Base-by-base conservation (phyloP, 2,797 vertebrate genomes). In the Arrhamphus sclerolepis region DNA sequence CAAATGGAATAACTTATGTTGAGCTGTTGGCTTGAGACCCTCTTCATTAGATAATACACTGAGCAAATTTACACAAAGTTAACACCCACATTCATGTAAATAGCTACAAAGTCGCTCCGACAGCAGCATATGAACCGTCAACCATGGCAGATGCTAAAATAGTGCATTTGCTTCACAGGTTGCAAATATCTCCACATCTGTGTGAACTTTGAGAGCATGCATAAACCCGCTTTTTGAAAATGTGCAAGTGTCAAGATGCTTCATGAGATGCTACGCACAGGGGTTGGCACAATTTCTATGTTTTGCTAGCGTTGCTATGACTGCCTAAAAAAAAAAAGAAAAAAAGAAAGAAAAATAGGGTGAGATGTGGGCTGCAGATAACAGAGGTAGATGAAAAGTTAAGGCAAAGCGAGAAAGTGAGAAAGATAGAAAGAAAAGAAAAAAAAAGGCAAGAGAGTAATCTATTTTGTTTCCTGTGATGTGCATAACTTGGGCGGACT, bases 351-450 rank as follows among this genome's bases (percentile, higher is more conserved):
- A 89, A 87, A 90, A 89, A 89, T 84, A 90, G 89, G 89, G 87
- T 90, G 84, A 87, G 91, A 92, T 93, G 90, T 65, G 72, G 91
- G 87, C 60, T 70, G 56, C 82, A 88, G 92, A 93, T 92, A 90
- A 90, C 61, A 71, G 55, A 72, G 70, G 81, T 73, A 87, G 78
- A 81, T 73, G 80, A 80, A 72, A 86, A 67, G 70, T 80, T 53
- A 77, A 82, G 67, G 71, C 58, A 68, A 69, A 84, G 62, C 46
- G 80, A 86, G 81, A 70, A 50, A 57, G 66, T 43, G 60, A 8
- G 38, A 53, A 31, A 62, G 20, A 76, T 11, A 60, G 53, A 55
- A 14, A 59, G 63, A 60, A 40, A 50, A 17, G 46, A 20, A 47
- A 41, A 52, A 42, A 18, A 58, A 63, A 18, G 49, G 18, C 48